Evolutionary conservation across 2,888 invertebrate species (phyloP), one percentile per base, ranked within the genome.

Genomic region (Metalampra italica): DNA sequence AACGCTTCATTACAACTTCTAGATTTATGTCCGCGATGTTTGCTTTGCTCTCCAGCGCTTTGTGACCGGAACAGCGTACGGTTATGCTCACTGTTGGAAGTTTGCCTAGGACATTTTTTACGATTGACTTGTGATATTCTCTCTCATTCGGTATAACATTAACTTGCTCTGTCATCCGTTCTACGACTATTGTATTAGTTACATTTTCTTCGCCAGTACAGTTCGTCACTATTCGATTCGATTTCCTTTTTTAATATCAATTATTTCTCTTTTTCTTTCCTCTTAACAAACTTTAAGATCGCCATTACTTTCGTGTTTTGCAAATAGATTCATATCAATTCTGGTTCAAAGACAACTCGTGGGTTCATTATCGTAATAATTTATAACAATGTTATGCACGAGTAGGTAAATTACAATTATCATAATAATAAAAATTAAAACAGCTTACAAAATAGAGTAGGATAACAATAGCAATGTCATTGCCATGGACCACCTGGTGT

Each of bases 1-100:
- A 84, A 83, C 80, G 81, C 80, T 85, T 85, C 81, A 86, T 88
- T 85, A 85, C 77, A 66, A 73, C 72, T 75, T 62, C 63, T 77
- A 78, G 71, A 78, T 81, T 78, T 80, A 77, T 78, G 64, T 55
- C 62, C 59, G 52, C 60, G 67, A 69, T 79, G 71, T 81, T 82
- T 80, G 73, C 72, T 73, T 71, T 79, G 63, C 71, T 68, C 67
- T 72, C 56, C 45, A 60, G 58, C 43, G 53, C 59, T 68, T 66
- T 69, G 67, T 68, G 61, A 63, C 64, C 67, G 66, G 61, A 68
- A 71, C 66, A 73, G 66, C n/a, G 68, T 62, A 64, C 72, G 71
- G 68, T 70, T 75, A 73, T 37, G 45, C 36, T 34, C 12, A 13
- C 34, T 9, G 15, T 39, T 46, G 39, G 46, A 43, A 39, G 41